A percentile compares a stretch with the other conserved stretches of the same genome.
Evolutionary conservation across 2,888 invertebrate genomes (phyloP).

Genomic region (Drosophila lacicola): DNA sequence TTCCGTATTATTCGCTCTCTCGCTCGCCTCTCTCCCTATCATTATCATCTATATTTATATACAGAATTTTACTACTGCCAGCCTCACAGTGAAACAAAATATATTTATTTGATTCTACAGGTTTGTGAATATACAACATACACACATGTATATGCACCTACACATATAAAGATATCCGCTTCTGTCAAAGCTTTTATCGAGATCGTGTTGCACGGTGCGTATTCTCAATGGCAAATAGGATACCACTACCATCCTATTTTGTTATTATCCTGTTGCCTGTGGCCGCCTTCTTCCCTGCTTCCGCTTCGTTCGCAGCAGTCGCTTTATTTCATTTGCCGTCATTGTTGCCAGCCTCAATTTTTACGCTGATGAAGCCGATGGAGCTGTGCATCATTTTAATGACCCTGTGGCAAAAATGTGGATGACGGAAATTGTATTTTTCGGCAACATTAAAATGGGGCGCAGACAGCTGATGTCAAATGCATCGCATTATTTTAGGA

Average conservation of each 20-base stretch:
- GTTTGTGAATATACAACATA: background rate
- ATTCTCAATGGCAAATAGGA: conserved; percentile 31
- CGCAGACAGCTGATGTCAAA: conserved; percentile 74
- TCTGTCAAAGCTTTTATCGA: background rate
- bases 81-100: background rate
- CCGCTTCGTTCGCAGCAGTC: conserved; percentile 43
- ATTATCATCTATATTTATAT: background rate
- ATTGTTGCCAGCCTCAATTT: conserved; percentile 51
- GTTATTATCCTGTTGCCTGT: conserved; percentile 4
- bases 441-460: conserved; percentile 78
- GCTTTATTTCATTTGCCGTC: conserved; percentile 30
- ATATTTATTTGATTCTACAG: background rate
- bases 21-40: background rate
- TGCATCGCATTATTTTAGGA: conserved; percentile 45
- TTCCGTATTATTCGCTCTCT: conserved; percentile 4
- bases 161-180: too few relatives aligned
- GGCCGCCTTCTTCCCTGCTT: conserved; percentile 28
- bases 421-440: conserved; percentile 80
- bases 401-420: conserved; percentile 58
- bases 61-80: background rate
- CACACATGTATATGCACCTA: background rate
- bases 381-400: conserved; percentile 74
- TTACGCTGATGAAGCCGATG: conserved; percentile 70
- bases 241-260: conserved; percentile 3
- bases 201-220: conserved; percentile 28